These are phyloP conservation scores for Timandra comae DNA, from an alignment of 2,888 invertebrate genomes.

Conservation along the genomic window DNA sequence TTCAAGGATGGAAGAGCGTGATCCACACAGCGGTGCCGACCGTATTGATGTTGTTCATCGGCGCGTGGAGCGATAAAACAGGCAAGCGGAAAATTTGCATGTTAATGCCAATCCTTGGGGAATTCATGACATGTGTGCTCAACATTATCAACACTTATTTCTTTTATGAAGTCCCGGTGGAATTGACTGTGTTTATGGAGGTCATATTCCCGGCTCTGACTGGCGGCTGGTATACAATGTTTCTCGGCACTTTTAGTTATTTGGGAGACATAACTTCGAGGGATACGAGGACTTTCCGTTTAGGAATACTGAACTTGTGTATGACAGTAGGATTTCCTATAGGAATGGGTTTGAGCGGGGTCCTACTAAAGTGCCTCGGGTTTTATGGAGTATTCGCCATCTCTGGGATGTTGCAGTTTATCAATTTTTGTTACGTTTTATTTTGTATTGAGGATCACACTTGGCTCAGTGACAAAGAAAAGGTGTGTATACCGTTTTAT, in stretches of 20 bases:
- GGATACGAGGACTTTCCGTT: constrained; percentile 75
- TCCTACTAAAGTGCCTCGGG: constrained; percentile 55
- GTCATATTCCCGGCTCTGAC: constrained; percentile 70
- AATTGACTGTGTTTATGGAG: constrained; percentile 72
- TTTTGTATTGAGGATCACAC: constrained; percentile 61
- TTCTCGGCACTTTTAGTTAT: constrained; percentile 77
- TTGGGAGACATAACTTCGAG: constrained; percentile 76
- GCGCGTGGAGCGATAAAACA: constrained; percentile 79
- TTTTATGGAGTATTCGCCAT: constrained; percentile 73
- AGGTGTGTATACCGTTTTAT: constrained; percentile 33
- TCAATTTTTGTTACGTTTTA: constrained; percentile 64
- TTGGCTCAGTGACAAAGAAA: constrained; percentile 56
- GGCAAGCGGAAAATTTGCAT: constrained; percentile 77
- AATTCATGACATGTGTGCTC: constrained; percentile 66
- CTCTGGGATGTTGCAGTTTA: constrained; percentile 52
- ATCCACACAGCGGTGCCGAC: constrained; percentile 73
- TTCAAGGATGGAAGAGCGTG: constrained; percentile 74
- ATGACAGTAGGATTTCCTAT: constrained; percentile 70
- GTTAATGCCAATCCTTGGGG: constrained; percentile 74
- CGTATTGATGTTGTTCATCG: constrained; percentile 75
- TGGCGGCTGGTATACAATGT: constrained; percentile 77
- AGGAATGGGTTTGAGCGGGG: constrained; percentile 63
- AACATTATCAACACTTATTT: constrained; percentile 74
- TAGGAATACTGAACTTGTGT: constrained; percentile 72
- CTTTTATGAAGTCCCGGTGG: constrained; percentile 72